Evolutionary conservation across 1,140 invertebrate species (phyloP).

Genomic region (Asbolus verrucosus): DNA sequence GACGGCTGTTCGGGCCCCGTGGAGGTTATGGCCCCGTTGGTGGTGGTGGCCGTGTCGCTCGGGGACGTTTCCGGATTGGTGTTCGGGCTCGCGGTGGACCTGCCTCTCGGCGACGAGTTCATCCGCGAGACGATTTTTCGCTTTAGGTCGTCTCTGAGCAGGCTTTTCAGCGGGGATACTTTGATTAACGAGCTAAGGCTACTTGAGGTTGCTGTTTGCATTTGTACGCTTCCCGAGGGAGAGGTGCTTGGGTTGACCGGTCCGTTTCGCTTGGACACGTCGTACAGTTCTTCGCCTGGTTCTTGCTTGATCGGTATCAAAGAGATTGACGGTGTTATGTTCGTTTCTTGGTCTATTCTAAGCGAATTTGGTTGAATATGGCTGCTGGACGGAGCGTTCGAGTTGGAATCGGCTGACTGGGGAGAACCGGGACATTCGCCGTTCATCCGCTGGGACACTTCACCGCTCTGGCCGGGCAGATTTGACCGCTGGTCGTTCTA

Average conservation of each 20-base stretch:
- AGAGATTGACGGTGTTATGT: slow-evolving; percentile 85
- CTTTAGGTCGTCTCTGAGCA: slow-evolving; percentile 84
- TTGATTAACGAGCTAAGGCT: slow-evolving; percentile 76
- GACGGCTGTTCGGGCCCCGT: slow-evolving; percentile 69
- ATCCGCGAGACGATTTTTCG: slow-evolving; percentile 77
- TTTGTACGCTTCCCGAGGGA: slow-evolving; percentile 60
- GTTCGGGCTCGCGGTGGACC: slow-evolving; percentile 56
- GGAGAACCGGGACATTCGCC: slow-evolving; percentile 77
- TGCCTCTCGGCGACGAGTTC: slow-evolving; percentile 60
- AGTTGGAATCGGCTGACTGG: slow-evolving; percentile 81
- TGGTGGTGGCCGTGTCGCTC: slow-evolving; percentile 64
- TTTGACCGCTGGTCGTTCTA: slow-evolving; percentile 41
- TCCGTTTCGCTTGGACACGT: slow-evolving; percentile 60
- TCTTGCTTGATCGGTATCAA: slow-evolving; percentile 89
- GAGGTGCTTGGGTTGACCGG: slow-evolving; percentile 61
- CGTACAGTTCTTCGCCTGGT: slow-evolving; percentile 64
- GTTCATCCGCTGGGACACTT: slow-evolving; percentile 64
- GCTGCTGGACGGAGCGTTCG: slow-evolving; percentile 78
- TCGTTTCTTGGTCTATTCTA: slow-evolving; percentile 66
- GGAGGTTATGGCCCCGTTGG: slow-evolving; percentile 75
- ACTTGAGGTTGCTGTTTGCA: slow-evolving; percentile 70
- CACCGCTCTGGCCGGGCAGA: slow-evolving; percentile 60
- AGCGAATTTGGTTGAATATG: slow-evolving; percentile 65
- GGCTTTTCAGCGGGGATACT: slow-evolving; percentile 85
- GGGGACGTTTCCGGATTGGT: slow-evolving; percentile 61